phyloP scores from a whole-genome alignment of 2,113 vertebrate species.

The Alces alces region DNA sequence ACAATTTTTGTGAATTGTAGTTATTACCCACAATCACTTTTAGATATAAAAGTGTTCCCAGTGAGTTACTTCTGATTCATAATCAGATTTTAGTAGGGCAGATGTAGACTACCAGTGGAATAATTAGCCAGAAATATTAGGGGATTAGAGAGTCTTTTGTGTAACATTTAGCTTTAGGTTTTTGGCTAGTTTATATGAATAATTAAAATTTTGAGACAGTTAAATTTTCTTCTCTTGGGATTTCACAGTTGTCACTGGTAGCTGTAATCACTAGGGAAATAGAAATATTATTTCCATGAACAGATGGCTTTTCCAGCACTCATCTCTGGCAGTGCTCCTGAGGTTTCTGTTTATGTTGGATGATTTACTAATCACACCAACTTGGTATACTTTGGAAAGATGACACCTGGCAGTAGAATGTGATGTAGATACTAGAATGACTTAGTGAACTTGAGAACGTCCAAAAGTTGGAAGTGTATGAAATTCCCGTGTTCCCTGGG shows the following conservation, averaged over 20 bases:
- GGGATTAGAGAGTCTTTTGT: conserved; percentile 40
- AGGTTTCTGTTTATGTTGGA: conserved; percentile 26
- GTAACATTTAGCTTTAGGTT: conserved; percentile 64
- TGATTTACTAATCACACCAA: conserved; percentile 13
- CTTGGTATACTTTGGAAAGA: conserved; percentile 10
- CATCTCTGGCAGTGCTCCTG: neutral
- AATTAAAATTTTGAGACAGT: conserved; percentile 62
- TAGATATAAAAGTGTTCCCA: conserved; percentile 46
- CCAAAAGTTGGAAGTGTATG: neutral
- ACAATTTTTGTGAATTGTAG: conserved; percentile 39
- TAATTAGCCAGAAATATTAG: conserved; percentile 61
- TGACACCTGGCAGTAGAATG: conserved; percentile 3
- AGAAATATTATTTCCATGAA: conserved; percentile 48
- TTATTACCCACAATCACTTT: conserved; percentile 46
- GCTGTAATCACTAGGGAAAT: conserved; percentile 34
- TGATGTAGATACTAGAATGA: conserved; percentile 1
- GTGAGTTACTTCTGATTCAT: conserved; percentile 53
- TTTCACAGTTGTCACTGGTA: conserved; percentile 34
- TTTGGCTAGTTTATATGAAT: conserved; percentile 58
- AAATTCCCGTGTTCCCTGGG: neutral
- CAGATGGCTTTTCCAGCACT: conserved; percentile 47
- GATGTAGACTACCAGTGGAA: conserved; percentile 42
- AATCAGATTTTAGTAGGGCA: conserved; percentile 47
- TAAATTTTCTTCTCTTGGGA: conserved; percentile 50
- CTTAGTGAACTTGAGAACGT: neutral